A percentile compares a stretch with the other conserved stretches of the same genome.
Conservation (phyloP, 2,888 invertebrate genomes). For the Hyles lineata region DNA sequence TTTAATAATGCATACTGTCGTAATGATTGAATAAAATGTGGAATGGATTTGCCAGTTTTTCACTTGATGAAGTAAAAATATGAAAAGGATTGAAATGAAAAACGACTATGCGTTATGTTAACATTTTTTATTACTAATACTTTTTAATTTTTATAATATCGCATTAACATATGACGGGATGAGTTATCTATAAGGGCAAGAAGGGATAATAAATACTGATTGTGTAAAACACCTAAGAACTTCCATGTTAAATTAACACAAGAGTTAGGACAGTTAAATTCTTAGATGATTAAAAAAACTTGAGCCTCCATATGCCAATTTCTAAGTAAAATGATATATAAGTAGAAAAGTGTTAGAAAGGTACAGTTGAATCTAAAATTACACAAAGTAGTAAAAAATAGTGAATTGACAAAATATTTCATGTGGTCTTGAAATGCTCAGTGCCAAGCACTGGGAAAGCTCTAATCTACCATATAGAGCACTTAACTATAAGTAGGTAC, state of each 20-base stretch:
- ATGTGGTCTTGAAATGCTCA: constrained; percentile 1
- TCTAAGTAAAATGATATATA: constrained; percentile 5
- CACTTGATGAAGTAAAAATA: background rate
- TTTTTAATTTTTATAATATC: constrained; percentile 54
- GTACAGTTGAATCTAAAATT: constrained; percentile 35
- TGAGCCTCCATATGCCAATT: background rate
- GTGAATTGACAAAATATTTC: constrained; percentile 34
- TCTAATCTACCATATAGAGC: constrained; percentile 33
- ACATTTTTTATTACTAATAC: constrained; percentile 47
- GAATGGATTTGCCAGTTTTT: background rate
- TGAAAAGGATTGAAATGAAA: background rate
- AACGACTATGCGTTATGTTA: constrained; percentile 8
- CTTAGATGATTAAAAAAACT: background rate
- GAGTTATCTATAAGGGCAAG: constrained; percentile 62
- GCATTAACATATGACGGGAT: constrained; percentile 67
- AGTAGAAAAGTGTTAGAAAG: background rate
- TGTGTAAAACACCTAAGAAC: background rate
- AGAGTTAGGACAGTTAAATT: background rate
- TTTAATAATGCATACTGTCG: background rate
- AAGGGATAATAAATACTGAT: constrained; percentile 42
- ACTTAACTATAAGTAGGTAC: constrained; percentile 23
- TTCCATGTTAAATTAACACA: background rate
- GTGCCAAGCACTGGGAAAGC: constrained; percentile 35
- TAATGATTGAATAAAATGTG: background rate
- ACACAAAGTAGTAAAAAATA: constrained; percentile 31